Conservation (phyloP, 2,797 vertebrate genomes). For the Etheostoma nigrum region DNA sequence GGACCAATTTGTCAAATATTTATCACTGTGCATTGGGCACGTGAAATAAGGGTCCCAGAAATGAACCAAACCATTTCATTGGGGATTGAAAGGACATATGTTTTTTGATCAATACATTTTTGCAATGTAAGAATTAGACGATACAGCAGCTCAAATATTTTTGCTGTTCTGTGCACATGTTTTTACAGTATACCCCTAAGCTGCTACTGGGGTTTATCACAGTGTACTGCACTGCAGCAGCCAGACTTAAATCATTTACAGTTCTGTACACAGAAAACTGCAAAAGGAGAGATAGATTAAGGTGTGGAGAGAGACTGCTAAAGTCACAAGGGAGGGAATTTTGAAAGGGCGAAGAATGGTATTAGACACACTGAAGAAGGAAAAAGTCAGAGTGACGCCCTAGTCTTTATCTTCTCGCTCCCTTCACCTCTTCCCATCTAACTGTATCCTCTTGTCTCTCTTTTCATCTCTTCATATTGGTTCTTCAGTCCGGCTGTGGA, state of each 20-base stretch:
- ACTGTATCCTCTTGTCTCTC: slow-evolving; percentile 34
- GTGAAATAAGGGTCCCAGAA: slow-evolving; percentile 14
- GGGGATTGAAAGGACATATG: slow-evolving; percentile 26
- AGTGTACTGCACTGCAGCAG: slow-evolving; percentile 43
- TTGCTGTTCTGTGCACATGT: slow-evolving; percentile 25
- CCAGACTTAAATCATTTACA: slow-evolving; percentile 35
- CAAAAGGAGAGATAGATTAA: slow-evolving; percentile 34
- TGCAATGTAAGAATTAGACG: slow-evolving; percentile 25
- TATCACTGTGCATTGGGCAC: slow-evolving; percentile 1
- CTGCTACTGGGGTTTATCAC: slow-evolving; percentile 46
- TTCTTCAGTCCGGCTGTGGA: slow-evolving; percentile 47
- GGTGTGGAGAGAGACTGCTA: slow-evolving; percentile 12
- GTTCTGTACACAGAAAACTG: slow-evolving; percentile 21
- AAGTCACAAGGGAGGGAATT: slow-evolving; percentile 35
- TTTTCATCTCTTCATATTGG: slow-evolving; percentile 50
- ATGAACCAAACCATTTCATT: background rate
- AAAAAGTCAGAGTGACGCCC: slow-evolving; percentile 24
- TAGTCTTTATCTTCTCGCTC: slow-evolving; percentile 32
- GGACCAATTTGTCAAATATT: slow-evolving; percentile 33
- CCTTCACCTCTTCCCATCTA: slow-evolving; percentile 32
- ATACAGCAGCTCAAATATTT: slow-evolving; percentile 28
- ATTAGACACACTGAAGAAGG: slow-evolving; percentile 5
- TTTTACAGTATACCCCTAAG: slow-evolving; percentile 42
- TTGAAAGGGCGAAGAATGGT: slow-evolving; percentile 10
- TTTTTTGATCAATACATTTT: slow-evolving; percentile 14